These are phyloP conservation scores for Polydrusus tereticollis DNA, from an alignment of 2,888 invertebrate species.

Conservation along the genomic window DNA sequence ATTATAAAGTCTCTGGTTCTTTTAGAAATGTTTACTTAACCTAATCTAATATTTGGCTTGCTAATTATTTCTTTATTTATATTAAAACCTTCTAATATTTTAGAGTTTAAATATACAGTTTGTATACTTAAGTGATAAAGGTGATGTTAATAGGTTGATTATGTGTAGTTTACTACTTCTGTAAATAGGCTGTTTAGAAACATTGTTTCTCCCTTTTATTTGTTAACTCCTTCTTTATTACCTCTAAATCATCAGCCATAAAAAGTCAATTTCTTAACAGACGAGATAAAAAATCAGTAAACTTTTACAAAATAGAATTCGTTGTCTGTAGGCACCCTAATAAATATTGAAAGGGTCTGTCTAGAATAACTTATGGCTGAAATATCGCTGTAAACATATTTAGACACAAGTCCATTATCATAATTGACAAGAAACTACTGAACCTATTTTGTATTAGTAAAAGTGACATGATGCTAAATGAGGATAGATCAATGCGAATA, in stretches of 20 bases:
- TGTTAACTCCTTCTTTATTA: not conserved
- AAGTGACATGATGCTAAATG: not conserved
- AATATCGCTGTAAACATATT: not conserved
- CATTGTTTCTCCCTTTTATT: not conserved
- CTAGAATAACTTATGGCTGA: not conserved
- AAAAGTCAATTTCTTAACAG: not conserved
- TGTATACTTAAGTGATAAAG: not conserved
- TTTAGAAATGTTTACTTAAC: not conserved
- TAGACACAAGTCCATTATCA: not conserved
- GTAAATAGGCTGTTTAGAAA: not conserved
- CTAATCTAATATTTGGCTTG: too few relatives aligned
- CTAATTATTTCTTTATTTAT: too few relatives aligned
- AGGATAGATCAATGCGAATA: too few relatives aligned
- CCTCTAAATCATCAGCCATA: not conserved
- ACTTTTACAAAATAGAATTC: not conserved
- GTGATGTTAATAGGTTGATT: too few relatives aligned
- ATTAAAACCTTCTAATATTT: too few relatives aligned
- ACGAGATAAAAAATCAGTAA: not conserved
- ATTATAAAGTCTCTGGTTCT: not conserved
- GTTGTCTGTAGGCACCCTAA: not conserved
- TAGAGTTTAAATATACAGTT: too few relatives aligned
- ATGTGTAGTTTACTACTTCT: not conserved
- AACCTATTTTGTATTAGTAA: not conserved
- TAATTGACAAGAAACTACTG: conserved; percentile 6
- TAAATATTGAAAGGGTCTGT: conserved; percentile 7